These are phyloP conservation scores for Apis florea DNA, from an alignment of 1,140 invertebrate genomes.

Conservation along the genomic window DNA sequence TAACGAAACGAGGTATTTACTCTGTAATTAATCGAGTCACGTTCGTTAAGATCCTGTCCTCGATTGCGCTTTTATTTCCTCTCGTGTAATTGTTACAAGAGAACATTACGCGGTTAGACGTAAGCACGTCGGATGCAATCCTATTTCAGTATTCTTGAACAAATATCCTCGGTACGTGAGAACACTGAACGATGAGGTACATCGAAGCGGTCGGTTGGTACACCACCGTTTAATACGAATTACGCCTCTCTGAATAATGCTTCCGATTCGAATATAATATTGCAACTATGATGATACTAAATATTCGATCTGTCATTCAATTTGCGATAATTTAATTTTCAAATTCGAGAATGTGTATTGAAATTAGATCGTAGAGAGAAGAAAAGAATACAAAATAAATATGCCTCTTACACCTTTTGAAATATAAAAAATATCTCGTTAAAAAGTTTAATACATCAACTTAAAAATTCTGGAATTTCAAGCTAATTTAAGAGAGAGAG, in stretches of 20 bases:
- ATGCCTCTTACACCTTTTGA: no score
- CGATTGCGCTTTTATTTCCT: constrained; percentile 1
- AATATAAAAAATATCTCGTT: no score
- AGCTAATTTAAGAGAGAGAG: no score
- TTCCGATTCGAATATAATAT: neutral
- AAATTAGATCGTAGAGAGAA: no score
- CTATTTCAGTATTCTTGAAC: constrained; percentile 19
- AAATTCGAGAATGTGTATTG: no score
- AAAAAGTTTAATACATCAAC: no score
- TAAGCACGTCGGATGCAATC: constrained; percentile 1
- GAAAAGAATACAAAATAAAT: no score
- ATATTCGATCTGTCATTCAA: neutral
- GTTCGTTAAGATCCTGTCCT: neutral
- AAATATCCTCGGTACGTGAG: constrained; percentile 19
- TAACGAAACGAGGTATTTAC: no score
- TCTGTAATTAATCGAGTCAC: neutral
- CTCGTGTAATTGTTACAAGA: neutral
- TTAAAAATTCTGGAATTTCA: no score
- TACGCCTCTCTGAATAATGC: neutral
- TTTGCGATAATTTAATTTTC: no score
- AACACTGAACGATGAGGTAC: neutral
- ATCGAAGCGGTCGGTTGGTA: constrained; percentile 10
- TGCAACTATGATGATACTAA: no score
- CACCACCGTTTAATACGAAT: constrained; percentile 6
- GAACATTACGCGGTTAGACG: neutral